Evolutionary conservation across 2,113 vertebrate genomes (phyloP), one percentile per base, ranked within the genome.

Genomic region (Trichomycterus rosablanca): DNA sequence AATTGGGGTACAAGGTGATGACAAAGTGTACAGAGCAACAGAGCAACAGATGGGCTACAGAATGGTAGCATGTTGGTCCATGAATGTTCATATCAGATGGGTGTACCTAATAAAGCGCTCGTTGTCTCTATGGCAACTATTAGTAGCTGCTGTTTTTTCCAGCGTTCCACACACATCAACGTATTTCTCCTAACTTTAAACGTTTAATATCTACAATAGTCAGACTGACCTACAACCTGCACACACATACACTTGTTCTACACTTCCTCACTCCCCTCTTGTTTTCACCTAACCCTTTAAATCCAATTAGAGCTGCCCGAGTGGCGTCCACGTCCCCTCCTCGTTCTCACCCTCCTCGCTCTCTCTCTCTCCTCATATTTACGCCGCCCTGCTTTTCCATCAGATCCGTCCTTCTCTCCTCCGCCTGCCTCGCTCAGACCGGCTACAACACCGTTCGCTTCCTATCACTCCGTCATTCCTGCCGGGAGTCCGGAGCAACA

Each of bases 221-320:
- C n/a, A n/a, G n/a, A n/a, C n/a, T n/a, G n/a, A n/a, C n/a, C n/a
- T n/a, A 9, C 18, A 12, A 45, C 43, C 14, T 14, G 42, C 16
- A 32, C 19, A 28, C 22, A 15, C 54, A 39, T 20, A 49, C 57
- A 46, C 52, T 12, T 10, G 58, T 32, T 42, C 24, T 9, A 4
- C 1, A 43, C 18, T 15, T 7, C 37, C 12, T 34, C 39, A 43
- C 42, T 30, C 15, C 51, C 50, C 43, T 40, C 24, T 12, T 52
- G 15, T 18, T 48, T 61, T 68, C 58, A 63, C 63, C 67, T 67
- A 54, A 74, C 63, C 54, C 44, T 60, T 18, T 50, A 67, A 70
- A 74, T 67, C 72, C 59, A 71, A 67, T 74, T 74, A 70, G 30
- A 50, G 34, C 40, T 18, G 50, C 57, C 35, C 15, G 52, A 69